These are phyloP conservation scores for Cyrtorhinus lividipennis DNA, from an alignment of 1,140 invertebrate species.

Conservation along the genomic window DNA sequence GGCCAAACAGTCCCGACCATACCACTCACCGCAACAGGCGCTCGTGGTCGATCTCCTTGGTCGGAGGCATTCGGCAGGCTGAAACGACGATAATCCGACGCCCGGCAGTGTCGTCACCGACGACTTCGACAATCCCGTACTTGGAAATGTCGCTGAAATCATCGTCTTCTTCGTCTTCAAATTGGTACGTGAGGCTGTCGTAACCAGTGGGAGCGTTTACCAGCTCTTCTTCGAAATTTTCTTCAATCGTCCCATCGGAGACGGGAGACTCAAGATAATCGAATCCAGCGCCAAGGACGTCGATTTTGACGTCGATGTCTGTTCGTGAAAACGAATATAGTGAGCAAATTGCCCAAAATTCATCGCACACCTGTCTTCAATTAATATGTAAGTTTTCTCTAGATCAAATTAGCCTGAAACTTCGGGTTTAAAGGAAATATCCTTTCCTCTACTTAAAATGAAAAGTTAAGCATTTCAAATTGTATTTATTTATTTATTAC, in stretches of 20 bases:
- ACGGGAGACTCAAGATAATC: slow-evolving; percentile 60
- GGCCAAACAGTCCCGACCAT: too few species aligned
- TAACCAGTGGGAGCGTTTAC: slow-evolving; percentile 43
- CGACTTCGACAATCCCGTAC: slow-evolving; percentile 76
- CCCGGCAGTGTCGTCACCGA: slow-evolving; percentile 79
- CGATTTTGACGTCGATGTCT: slow-evolving; percentile 42
- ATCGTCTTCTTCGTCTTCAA: too few species aligned
- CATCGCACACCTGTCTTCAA: too few species aligned
- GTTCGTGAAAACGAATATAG: too few species aligned
- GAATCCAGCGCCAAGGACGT: slow-evolving; percentile 31
- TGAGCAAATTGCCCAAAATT: too few species aligned
- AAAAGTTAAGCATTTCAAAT: too few species aligned
- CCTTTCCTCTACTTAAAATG: too few species aligned
- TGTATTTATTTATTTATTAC: too few species aligned
- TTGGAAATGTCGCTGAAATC: slow-evolving; percentile 62
- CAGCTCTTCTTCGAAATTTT: slow-evolving; percentile 86
- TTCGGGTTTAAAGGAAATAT: too few species aligned
- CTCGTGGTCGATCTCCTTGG: slow-evolving; percentile 67
- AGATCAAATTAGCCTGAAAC: too few species aligned
- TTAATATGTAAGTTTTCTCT: too few species aligned
- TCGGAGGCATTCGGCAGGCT: slow-evolving; percentile 80
- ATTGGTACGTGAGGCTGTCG: slow-evolving; percentile 31
- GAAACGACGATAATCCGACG: slow-evolving; percentile 90
- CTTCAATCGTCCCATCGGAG: slow-evolving; percentile 76
- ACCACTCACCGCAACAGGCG: slow-evolving; percentile 63